Percentiles rank a stretch among this genome's conserved stretches.
Evolutionary conservation across 2,888 invertebrate genomes (phyloP).

Genomic region (Drosophila nigritarsus): DNA sequence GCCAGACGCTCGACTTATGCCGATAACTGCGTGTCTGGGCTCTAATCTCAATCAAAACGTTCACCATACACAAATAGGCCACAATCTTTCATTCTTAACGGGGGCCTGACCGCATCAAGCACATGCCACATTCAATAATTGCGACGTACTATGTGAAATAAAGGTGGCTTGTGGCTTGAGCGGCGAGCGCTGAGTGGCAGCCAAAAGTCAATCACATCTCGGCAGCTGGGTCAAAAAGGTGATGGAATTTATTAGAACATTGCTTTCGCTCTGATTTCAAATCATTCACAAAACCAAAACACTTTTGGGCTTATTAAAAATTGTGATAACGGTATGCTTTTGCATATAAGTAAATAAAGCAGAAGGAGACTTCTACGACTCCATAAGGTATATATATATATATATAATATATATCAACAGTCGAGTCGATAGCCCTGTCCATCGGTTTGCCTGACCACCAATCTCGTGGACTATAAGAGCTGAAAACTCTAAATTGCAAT

Average conservation of each 20-base stretch:
- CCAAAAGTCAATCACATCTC: constrained; percentile 56
- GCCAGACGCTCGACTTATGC: constrained; percentile 38
- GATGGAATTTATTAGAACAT: not conserved
- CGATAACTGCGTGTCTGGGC: constrained; percentile 36
- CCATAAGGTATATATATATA: not conserved
- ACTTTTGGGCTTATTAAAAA: not conserved
- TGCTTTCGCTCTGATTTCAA: not conserved
- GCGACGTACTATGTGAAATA: not conserved
- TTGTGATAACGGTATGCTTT: not conserved
- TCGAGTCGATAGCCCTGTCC: not conserved
- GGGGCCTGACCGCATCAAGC: constrained; percentile 66
- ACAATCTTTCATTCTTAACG: constrained; percentile 21
- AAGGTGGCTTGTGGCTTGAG: constrained; percentile 4
- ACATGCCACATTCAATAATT: constrained; percentile 51
- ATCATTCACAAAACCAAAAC: not conserved
- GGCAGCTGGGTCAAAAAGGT: not conserved
- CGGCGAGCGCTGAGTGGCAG: not conserved
- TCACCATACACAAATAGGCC: constrained; percentile 57
- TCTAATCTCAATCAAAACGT: constrained; percentile 56
- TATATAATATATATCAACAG: no score
- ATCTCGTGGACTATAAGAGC: not conserved
- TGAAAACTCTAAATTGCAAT: not conserved
- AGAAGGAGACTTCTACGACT: not conserved
- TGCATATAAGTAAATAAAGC: not conserved
- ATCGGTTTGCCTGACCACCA: not conserved